Base-by-base conservation (phyloP, 2,797 vertebrate species). In the Danio kyathit region DNA sequence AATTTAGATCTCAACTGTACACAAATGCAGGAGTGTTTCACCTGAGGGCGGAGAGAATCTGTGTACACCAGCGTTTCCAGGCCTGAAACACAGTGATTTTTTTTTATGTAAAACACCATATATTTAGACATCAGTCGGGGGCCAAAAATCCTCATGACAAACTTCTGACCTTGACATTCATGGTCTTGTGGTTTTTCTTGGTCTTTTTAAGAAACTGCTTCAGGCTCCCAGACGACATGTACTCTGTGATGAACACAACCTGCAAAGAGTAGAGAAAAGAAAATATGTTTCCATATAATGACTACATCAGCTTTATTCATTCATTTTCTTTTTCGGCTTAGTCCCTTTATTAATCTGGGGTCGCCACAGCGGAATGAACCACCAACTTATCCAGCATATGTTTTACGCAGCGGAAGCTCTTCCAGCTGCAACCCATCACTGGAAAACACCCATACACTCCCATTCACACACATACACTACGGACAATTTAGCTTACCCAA, bases 11-110 rank as follows among this genome's bases (percentile, higher is more conserved):
- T 29, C 3, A 1, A 14, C 57, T 60, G n/a, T 17, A 46, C 29
- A 29, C 14, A 59, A 63, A 6, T 51, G n/a, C 64, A 76, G 57
- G 21, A 72, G 40, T 41, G 63, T 59, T 46, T 80, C 79, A 99
- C 98, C 97, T 97, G 87, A 99, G 96, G 77, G 98, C 98, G 87
- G 98, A 99, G 46, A 99, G 94, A 91, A 99, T 99, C 91, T 99
- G 98, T 56, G 97, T 98, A 86, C 98, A 99, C 98, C 98, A 99
- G 77, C 98, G 94, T 89, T 99, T 99, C 97, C 97, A 99, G 75
- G 98, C 97, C 98, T 99, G 46, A 72, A 61, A 82, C 21, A 69
- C 57, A 80, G 4, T 11, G 88, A 59, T 12, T 14, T 4, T 12
- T 14, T 4, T 11, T 19, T 16, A 43, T 7, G 57, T 60, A 2